These are phyloP conservation scores for Ostrea denselamellosa DNA, from an alignment of 1,140 invertebrate species.

Conservation along the genomic window DNA sequence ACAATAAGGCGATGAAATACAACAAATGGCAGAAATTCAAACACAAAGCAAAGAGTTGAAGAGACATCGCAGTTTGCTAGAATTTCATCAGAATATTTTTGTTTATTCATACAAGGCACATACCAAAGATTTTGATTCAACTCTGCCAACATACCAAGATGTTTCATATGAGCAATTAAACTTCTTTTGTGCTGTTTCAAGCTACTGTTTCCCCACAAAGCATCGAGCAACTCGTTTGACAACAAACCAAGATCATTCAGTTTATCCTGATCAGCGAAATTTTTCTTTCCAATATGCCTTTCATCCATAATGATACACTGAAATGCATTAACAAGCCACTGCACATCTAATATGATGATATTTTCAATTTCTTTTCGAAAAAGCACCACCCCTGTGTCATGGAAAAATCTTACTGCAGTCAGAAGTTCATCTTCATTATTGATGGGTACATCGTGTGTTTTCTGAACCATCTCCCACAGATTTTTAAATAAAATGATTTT, in stretches of 20 bases:
- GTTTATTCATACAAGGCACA: not conserved
- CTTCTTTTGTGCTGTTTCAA: not conserved
- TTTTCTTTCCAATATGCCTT: not conserved
- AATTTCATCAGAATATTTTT: not conserved
- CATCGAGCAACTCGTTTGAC: not conserved
- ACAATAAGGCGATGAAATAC: constrained; percentile 3
- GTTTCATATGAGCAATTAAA: constrained; percentile 6
- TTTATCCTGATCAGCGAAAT: not conserved
- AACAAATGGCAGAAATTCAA: not conserved
- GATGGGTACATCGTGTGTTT: not conserved
- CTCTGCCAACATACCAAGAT: constrained; percentile 6
- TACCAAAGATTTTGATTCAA: not conserved
- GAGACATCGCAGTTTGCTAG: not conserved
- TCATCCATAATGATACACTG: not conserved
- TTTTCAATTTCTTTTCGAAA: constrained; percentile 2
- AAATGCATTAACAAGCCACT: constrained; percentile 1
- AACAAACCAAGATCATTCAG: not conserved
- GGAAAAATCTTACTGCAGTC: not conserved
- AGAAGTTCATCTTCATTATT: not conserved
- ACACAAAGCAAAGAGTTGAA: not conserved
- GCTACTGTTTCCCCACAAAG: not conserved
- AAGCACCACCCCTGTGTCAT: not conserved
- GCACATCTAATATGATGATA: not conserved
- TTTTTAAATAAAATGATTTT: not conserved
- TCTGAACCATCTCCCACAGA: not conserved